Conservation (phyloP, 2,113 vertebrate species). For the Prinia subflava region DNA sequence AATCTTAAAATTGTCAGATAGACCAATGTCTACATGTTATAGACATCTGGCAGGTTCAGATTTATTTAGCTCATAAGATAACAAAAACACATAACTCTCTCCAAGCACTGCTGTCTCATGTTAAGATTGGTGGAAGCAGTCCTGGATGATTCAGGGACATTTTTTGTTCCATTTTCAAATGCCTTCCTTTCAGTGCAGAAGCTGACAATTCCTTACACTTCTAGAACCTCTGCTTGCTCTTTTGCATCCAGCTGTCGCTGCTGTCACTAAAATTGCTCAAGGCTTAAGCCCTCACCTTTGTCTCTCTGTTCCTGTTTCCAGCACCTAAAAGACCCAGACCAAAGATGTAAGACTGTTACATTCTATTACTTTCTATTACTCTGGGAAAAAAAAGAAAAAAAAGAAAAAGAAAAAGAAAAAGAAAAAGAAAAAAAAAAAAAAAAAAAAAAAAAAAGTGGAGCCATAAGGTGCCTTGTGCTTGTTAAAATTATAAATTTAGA, state of each 20-base stretch:
- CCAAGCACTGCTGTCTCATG: background rate
- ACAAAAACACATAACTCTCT: background rate
- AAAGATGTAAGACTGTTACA: background rate
- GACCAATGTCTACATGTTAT: background rate
- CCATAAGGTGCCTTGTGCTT: background rate
- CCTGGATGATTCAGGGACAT: background rate
- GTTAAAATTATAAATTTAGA: background rate
- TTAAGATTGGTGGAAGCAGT: background rate
- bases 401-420: background rate
- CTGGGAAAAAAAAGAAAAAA: background rate
- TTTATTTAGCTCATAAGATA: background rate
- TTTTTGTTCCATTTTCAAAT: background rate
- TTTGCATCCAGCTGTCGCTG: background rate
- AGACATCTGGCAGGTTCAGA: background rate
- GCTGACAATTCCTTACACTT: background rate
- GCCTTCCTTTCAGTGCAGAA: background rate
- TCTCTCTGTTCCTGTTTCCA: background rate
- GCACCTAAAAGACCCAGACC: background rate
- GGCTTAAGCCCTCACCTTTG: background rate
- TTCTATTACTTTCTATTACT: background rate
- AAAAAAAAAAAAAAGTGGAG: background rate
- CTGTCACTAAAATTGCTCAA: background rate
- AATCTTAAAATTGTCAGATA: background rate
- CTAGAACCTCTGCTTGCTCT: background rate
- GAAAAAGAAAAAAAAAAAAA: background rate